Evolutionary conservation across 2,888 invertebrate genomes (phyloP).

Genomic region (Tinea semifulvella): DNA sequence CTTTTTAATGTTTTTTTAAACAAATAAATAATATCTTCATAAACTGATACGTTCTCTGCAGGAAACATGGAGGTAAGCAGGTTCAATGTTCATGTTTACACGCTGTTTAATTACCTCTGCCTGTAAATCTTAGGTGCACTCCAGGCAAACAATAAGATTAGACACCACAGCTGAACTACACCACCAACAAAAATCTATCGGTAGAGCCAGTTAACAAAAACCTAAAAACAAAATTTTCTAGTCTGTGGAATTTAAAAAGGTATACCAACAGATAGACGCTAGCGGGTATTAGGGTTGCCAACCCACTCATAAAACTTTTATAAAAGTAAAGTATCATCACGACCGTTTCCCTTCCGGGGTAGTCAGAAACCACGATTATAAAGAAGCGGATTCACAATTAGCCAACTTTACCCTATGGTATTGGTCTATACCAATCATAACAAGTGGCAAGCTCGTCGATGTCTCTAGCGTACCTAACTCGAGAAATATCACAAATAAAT

Average conservation of each 20-base stretch:
- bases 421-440: too few relatives aligned
- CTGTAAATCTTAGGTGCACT: conserved; percentile 32
- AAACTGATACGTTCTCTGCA: conserved; percentile 2
- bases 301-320: too few relatives aligned
- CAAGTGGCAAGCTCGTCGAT: too few relatives aligned
- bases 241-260: conserved; percentile 19
- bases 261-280: conserved; percentile 16
- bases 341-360: too few relatives aligned
- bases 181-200: background rate
- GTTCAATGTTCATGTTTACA: conserved; percentile 34
- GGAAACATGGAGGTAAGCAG: conserved; percentile 19
- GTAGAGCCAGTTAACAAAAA: conserved; percentile 28
- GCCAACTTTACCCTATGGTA: too few relatives aligned
- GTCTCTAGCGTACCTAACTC: too few relatives aligned
- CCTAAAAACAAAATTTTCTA: conserved; percentile 25
- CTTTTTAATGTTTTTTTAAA: too few relatives aligned
- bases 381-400: too few relatives aligned
- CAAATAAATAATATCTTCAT: conserved; percentile 5
- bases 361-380: too few relatives aligned
- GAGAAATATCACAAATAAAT: too few relatives aligned
- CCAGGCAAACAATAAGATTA: conserved; percentile 6
- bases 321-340: too few relatives aligned
- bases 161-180: background rate
- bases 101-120: conserved; percentile 31
- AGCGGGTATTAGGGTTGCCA: too few relatives aligned